Evolutionary conservation across 2,113 vertebrate species (phyloP).

Genomic region (Myocastor coypus): DNA sequence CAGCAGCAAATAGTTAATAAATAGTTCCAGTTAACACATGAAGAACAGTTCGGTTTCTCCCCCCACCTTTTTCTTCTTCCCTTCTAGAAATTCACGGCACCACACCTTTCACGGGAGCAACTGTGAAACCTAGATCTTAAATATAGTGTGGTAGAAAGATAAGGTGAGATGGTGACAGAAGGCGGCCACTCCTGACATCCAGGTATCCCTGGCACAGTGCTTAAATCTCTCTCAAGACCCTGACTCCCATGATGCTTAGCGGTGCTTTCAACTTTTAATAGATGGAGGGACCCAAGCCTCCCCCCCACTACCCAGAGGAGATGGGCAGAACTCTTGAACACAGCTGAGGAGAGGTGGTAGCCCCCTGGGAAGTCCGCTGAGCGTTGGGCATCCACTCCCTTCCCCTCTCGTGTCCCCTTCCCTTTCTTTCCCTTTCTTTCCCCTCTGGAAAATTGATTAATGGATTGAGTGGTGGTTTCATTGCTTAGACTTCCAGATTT

Average conservation of each 20-base stretch:
- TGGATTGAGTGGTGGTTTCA: neutral
- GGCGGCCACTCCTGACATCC: neutral
- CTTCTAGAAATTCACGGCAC: neutral
- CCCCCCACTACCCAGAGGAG: neutral
- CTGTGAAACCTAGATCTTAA: conserved; percentile 29
- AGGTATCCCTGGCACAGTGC: neutral
- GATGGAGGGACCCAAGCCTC: neutral
- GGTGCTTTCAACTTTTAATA: neutral
- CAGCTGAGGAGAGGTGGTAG: neutral
- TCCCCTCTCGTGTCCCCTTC: neutral
- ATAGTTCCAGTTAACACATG: neutral
- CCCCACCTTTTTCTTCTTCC: too few relatives aligned
- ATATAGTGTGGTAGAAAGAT: conserved; percentile 22
- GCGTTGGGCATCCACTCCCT: neutral
- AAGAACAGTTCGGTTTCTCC: neutral
- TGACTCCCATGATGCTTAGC: neutral
- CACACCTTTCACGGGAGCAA: conserved; percentile 33
- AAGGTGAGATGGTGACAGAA: conserved; percentile 20
- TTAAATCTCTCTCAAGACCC: conserved; percentile 14
- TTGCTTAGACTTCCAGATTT: neutral
- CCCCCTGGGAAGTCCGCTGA: neutral
- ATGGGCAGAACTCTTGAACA: neutral
- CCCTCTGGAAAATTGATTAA: neutral
- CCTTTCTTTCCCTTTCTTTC: too few relatives aligned
- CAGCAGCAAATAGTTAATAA: neutral